Evolutionary conservation across 2,797 vertebrate species (phyloP).

Genomic region (Poeciliopsis paucimaculata): DNA sequence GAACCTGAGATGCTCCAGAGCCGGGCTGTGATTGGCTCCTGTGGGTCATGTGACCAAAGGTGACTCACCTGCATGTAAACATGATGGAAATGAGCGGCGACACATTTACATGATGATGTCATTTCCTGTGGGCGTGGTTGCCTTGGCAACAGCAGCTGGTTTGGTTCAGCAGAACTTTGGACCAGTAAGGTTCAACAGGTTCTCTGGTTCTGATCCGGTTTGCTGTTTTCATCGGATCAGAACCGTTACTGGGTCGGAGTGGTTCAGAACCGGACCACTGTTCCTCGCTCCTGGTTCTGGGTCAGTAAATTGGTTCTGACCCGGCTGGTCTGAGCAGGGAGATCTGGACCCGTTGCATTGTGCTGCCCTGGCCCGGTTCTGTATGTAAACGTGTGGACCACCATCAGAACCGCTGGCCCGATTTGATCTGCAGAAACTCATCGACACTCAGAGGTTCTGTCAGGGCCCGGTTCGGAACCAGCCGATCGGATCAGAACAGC

Average conservation of each 20-base stretch:
- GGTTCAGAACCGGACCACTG: no score
- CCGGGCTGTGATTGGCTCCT: not conserved
- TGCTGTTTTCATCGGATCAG: not conserved
- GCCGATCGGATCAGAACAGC: not conserved
- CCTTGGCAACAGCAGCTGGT: not conserved
- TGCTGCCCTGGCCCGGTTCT: not conserved
- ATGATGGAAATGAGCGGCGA: slow-evolving; percentile 17
- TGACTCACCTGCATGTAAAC: slow-evolving; percentile 18
- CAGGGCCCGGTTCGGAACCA: not conserved
- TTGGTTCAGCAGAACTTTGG: not conserved
- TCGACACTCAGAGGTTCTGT: not conserved
- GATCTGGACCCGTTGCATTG: not conserved
- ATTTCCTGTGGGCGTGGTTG: not conserved
- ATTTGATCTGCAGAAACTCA: not conserved
- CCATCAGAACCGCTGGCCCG: not conserved
- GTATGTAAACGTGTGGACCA: not conserved
- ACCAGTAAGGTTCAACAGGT: not conserved
- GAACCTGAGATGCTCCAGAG: not conserved
- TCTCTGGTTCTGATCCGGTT: not conserved
- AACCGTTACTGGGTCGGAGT: not conserved
- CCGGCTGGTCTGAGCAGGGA: not conserved
- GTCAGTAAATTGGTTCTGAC: not conserved
- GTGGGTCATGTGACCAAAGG: slow-evolving; percentile 4
- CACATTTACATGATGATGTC: slow-evolving; percentile 60
- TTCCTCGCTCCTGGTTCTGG: not conserved